phyloP scores from a whole-genome alignment of 2,888 invertebrate genomes.

The Alloplasta piceator region DNA sequence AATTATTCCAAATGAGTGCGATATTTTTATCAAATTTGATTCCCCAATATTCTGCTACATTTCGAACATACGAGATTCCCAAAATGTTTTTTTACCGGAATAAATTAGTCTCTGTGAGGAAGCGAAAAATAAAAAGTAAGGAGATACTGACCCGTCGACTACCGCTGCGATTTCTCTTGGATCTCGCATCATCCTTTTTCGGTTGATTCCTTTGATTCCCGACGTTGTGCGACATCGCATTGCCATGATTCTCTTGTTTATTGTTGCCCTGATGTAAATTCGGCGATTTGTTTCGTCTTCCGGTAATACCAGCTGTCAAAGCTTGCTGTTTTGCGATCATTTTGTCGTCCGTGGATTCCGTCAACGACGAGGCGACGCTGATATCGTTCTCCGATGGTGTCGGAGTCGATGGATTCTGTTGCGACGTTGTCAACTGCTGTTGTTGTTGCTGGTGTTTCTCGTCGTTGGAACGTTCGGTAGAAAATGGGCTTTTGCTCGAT shows the following conservation, averaged over 20 bases:
- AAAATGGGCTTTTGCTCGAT: constrained; percentile 90
- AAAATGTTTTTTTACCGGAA: too few species aligned
- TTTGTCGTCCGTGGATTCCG: constrained; percentile 86
- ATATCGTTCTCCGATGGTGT: constrained; percentile 80
- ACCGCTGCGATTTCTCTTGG: constrained; percentile 80
- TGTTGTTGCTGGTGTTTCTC: constrained; percentile 82
- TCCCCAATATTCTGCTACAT: too few species aligned
- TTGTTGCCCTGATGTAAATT: constrained; percentile 71
- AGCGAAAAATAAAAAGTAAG: neutral
- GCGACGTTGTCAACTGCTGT: constrained; percentile 76
- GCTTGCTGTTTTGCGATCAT: constrained; percentile 88
- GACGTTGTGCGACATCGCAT: constrained; percentile 61
- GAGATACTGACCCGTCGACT: constrained; percentile 75
- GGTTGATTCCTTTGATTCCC: constrained; percentile 70
- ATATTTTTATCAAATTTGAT: too few species aligned
- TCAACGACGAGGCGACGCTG: constrained; percentile 68
- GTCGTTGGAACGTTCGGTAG: constrained; percentile 82
- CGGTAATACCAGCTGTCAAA: constrained; percentile 87
- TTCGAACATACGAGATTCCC: too few species aligned
- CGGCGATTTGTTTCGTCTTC: constrained; percentile 82
- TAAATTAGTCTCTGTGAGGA: too few species aligned
- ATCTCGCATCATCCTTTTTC: constrained; percentile 76
- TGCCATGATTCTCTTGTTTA: constrained; percentile 68
- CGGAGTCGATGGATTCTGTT: constrained; percentile 73
- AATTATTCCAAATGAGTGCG: too few species aligned